Conservation (phyloP, 2,113 vertebrate species). For the Petrocephalus zakoni region DNA sequence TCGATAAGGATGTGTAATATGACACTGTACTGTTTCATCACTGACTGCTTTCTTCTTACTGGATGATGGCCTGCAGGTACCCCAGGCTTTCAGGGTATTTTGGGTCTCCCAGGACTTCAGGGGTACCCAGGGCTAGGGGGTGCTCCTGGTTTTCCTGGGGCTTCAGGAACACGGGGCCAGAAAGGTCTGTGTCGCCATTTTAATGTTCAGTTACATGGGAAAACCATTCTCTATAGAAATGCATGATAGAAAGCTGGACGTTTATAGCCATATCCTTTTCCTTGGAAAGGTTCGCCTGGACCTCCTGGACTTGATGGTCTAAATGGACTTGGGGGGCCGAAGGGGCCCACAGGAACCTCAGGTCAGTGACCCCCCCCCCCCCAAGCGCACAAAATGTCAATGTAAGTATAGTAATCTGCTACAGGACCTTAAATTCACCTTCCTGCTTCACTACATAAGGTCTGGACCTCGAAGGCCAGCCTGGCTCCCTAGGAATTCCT, state of each 20-base stretch:
- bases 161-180: constrained; percentile 52
- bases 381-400: too few species aligned
- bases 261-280: not conserved
- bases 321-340: constrained; percentile 84
- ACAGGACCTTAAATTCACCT: not conserved
- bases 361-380: too few species aligned
- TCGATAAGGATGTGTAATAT: not conserved
- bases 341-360: constrained; percentile 77
- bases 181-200: not conserved
- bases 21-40: not conserved
- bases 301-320: constrained; percentile 78
- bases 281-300: constrained; percentile 71
- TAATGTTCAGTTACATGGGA: too few species aligned
- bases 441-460: constrained; percentile 40
- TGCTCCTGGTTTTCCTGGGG: constrained; percentile 56
- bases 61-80: constrained; percentile 55
- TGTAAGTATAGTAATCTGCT: not conserved
- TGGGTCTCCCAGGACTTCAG: constrained; percentile 66
- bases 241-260: not conserved
- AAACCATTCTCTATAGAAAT: not conserved
- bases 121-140: constrained; percentile 71
- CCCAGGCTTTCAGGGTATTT: constrained; percentile 64
- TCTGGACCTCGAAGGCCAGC: constrained; percentile 52
- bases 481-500: constrained; percentile 67
- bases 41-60: not conserved